Evolutionary conservation across 2,797 vertebrate species (phyloP).

Genomic region (Coccyzus lansbergi): DNA sequence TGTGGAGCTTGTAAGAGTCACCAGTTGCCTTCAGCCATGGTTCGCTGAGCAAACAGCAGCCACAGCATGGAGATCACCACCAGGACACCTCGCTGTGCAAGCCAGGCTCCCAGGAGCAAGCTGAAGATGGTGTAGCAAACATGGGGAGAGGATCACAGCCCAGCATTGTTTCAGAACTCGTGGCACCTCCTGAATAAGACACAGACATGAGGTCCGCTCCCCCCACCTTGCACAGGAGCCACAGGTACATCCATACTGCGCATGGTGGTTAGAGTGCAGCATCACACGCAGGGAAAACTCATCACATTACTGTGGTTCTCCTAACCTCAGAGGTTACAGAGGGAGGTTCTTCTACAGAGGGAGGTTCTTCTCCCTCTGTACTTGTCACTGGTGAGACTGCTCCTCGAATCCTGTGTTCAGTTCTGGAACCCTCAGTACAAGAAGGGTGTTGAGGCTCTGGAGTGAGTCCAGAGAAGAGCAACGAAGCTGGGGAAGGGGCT

Average conservation of each 20-base stretch:
- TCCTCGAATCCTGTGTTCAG: too few species aligned
- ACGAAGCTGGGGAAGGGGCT: too few species aligned
- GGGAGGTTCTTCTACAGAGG: too few species aligned
- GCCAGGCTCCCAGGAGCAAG: neutral
- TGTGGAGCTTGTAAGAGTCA: neutral
- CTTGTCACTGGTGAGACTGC: too few species aligned
- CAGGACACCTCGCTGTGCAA: fast-evolving
- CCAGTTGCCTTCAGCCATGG: neutral
- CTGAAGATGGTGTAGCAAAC: neutral
- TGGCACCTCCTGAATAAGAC: neutral
- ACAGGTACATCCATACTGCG: fast-evolving
- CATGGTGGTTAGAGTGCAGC: neutral
- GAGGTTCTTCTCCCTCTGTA: too few species aligned
- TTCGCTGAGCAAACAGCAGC: neutral
- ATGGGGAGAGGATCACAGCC: neutral
- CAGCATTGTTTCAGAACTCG: neutral
- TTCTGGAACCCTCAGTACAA: too few species aligned
- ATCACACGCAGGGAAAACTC: neutral
- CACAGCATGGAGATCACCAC: too few species aligned
- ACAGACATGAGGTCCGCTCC: neutral
- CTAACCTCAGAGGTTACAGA: too few species aligned
- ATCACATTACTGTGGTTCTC: neutral
- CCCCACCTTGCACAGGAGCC: neutral
- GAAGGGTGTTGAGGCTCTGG: too few species aligned
- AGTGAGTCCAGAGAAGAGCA: too few species aligned